Evolutionary conservation across 2,797 vertebrate genomes (phyloP).

Genomic region (Todus mexicanus): DNA sequence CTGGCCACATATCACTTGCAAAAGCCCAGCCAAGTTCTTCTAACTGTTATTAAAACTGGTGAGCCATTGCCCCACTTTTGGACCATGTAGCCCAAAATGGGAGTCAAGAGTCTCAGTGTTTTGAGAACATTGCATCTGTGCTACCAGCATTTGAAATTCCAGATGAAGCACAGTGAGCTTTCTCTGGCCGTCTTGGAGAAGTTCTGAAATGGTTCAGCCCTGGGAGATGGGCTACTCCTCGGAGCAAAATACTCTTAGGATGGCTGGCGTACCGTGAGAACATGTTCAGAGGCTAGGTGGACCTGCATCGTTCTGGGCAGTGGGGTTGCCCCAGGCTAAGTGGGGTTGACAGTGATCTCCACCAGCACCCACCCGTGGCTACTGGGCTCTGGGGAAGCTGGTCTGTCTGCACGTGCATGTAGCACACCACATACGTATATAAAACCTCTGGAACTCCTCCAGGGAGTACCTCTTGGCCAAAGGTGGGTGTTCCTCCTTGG

Average conservation of each 20-base stretch:
- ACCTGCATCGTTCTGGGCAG: neutral
- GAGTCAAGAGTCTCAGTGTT: neutral
- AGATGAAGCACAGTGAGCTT: neutral
- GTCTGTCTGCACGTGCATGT: neutral
- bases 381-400: neutral
- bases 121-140: neutral
- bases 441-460: neutral
- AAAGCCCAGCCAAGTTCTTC: neutral
- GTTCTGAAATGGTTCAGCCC: neutral
- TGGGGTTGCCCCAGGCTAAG: fast-evolving
- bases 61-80: too few relatives aligned
- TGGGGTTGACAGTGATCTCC: fast-evolving
- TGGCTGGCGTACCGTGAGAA: too few relatives aligned
- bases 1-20: neutral
- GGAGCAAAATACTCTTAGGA: neutral
- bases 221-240: too few relatives aligned
- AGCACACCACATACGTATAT: neutral
- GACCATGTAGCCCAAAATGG: neutral
- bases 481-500: neutral
- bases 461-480: neutral
- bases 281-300: neutral
- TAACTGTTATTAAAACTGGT: neutral
- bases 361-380: fast-evolving
- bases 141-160: neutral
- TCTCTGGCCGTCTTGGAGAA: neutral